Base-by-base conservation (phyloP, 2,888 invertebrate species). In the Pterostichus niger region DNA sequence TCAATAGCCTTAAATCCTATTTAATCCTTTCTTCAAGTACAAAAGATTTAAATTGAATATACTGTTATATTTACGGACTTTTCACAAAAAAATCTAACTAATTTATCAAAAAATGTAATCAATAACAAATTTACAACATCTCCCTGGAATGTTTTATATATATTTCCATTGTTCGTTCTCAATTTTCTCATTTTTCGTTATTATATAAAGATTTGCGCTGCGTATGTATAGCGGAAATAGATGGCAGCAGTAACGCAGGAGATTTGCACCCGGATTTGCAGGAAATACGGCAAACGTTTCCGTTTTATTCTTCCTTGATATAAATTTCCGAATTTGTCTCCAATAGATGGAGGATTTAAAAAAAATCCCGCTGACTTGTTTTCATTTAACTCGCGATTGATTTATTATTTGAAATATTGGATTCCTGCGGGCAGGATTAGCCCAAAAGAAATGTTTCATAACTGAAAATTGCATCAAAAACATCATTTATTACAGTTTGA, bases 241-340 rank as follows among this genome's bases (percentile, higher is more conserved):
- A 73, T 73, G 44, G 73, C 49, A 31, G 73, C 3, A 73, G 17
- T 17, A 6, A 11, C 59, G 73, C 46, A n/a, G 46, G 73, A 73
- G 73, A 73, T 73, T 73, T 73, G 73, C 73, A 73, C 73, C 46
- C 73, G 49, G 73, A 73, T 73, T 73, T 73, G 73, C 49, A 49
- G 73, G 49, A 73, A 46, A 46, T 73, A 73, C 73, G 46, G 46
- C 24, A 44, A 68, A 17, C 73, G 73, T 44, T 73, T 73, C 46
- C 73, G 73, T 31, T 64, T 49, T 64, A 64, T 64, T 33, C 64
- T 64, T 31, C 13, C n/a, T 24, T n/a, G 64, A 64, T 35, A 64
- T 64, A 64, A 64, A 64, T 64, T 64, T 35, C 64, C 64, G 64
- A 64, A 64, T 64, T 64, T 64, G 64, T 64, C 64, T 64, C 64